phyloP scores from a whole-genome alignment of 1,140 invertebrate species.

The Drepana arcuata region DNA sequence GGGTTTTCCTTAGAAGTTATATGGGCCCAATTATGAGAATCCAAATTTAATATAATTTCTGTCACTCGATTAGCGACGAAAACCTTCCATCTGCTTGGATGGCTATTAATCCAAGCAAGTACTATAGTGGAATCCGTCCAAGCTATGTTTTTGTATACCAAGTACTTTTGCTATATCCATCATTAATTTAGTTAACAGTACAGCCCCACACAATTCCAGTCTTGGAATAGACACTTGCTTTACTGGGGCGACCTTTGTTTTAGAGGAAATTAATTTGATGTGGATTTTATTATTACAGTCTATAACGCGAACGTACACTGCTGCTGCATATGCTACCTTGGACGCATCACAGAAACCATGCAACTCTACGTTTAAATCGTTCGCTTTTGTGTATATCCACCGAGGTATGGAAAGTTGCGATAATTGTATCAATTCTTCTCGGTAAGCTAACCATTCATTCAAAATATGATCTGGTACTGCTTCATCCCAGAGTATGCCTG shows the following conservation, averaged over 20 bases:
- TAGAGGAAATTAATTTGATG: constrained; percentile 4
- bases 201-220: constrained; percentile 34
- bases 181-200: constrained; percentile 13
- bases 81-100: constrained; percentile 22
- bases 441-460: neutral
- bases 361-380: neutral
- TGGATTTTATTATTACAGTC: constrained; percentile 8
- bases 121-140: constrained; percentile 51
- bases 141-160: constrained; percentile 16
- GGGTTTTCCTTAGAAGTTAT: constrained; percentile 37
- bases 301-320: neutral
- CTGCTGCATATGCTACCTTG: neutral
- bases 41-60: constrained; percentile 41
- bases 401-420: neutral
- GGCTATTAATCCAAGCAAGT: constrained; percentile 29
- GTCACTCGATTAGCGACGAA: constrained; percentile 50
- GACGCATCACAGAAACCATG: neutral
- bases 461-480: constrained; percentile 9
- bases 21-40: constrained; percentile 23
- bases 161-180: constrained; percentile 12
- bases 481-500: constrained; percentile 42
- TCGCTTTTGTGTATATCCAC: constrained; percentile 1
- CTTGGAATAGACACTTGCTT: constrained; percentile 27
- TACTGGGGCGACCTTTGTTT: constrained; percentile 32
- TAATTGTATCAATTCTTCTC: neutral